Percentiles rank a stretch among this genome's conserved stretches.
These are phyloP conservation scores for Drosophila setifemur DNA, from an alignment of 1,140 invertebrate genomes.

Conservation along the genomic window DNA sequence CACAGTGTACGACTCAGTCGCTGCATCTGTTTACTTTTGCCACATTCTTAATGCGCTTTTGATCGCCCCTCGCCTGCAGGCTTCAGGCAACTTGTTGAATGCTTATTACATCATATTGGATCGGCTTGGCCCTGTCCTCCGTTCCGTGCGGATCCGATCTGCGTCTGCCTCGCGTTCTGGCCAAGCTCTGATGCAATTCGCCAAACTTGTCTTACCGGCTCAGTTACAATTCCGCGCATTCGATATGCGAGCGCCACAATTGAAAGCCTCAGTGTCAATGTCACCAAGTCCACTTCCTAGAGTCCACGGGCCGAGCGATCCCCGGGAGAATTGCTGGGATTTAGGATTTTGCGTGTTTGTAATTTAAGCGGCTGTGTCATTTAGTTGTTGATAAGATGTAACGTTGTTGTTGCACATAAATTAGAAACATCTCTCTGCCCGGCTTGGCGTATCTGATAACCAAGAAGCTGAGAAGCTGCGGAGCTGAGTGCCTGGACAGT, in stretches of 20 bases:
- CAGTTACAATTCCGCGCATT: constrained; percentile 62
- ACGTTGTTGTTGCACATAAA: constrained; percentile 65
- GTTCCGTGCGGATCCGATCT: background rate
- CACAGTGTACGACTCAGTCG: constrained; percentile 19
- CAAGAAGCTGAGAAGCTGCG: constrained; percentile 24
- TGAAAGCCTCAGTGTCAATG: constrained; percentile 79
- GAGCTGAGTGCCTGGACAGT: constrained; percentile 2
- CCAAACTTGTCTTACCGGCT: constrained; percentile 76
- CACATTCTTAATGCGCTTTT: constrained; percentile 64
- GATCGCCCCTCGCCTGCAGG: constrained; percentile 27
- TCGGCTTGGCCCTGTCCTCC: constrained; percentile 11
- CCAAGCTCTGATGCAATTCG: constrained; percentile 70
- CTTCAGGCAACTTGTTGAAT: constrained; percentile 21
- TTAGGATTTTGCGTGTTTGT: constrained; percentile 62
- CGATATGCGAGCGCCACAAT: constrained; percentile 77
- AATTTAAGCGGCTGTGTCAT: constrained; percentile 76
- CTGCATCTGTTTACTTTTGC: constrained; percentile 29
- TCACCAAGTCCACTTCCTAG: constrained; percentile 52
- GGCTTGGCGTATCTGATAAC: constrained; percentile 73
- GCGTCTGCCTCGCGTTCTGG: too few relatives aligned
- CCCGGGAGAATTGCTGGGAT: background rate
- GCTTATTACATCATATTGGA: constrained; percentile 73
- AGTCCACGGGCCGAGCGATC: constrained; percentile 23
- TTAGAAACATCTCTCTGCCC: constrained; percentile 55
- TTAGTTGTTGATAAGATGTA: constrained; percentile 72